Base-by-base conservation (phyloP, 37 sponge, comb jelly and placozoan genomes). In the Diacarnus erythraeanus region DNA sequence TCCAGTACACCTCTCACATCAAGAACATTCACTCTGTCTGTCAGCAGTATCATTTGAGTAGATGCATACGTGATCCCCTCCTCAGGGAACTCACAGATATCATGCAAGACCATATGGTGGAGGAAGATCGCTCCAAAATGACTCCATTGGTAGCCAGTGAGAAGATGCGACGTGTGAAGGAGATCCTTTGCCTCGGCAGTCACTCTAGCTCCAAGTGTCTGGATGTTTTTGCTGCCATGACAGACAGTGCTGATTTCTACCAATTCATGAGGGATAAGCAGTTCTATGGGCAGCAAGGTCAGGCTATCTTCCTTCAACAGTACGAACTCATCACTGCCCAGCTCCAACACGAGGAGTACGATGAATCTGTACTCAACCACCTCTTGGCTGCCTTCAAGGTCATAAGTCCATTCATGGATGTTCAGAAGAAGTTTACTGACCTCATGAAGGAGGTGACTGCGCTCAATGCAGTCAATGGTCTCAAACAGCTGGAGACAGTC, bases 291-390 rank as follows among this genome's bases (percentile, higher is more conserved):
- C 54, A 65, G 57, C 72, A 79, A 43, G 91, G 87, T 17, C 72
- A 76, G 42, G 80, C 43, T 0, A 42, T 80, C n/a, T 93, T 89
- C 80, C 33, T 25, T 10, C 91, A 86, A 72, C 86, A 93, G 77
- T 81, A 83, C 71, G 64, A 88, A 31, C 67, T 95, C 15, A 79
- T 95, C 30, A 92, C 89, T 23, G 74, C 84, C 34, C 93, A 95
- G 42, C 80, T 95, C 18, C 93, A 92, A 71, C 86, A 94, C 64
- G 89, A 94, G 60, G 92, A 94, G 77, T 94, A 94, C 80, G 91
- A 94, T 74, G 95, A 94, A 57, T 69, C 75, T 0, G 81, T 95
- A 29, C 74, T 95, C 34, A 95, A 86, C 71, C 93, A 95, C 67
- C 90, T 95, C 58, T 74, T 70, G 33, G 84, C 83, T 1, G 96